Evolutionary conservation across 1,140 invertebrate genomes (phyloP).

Genomic region (Chymomyza costata): DNA sequence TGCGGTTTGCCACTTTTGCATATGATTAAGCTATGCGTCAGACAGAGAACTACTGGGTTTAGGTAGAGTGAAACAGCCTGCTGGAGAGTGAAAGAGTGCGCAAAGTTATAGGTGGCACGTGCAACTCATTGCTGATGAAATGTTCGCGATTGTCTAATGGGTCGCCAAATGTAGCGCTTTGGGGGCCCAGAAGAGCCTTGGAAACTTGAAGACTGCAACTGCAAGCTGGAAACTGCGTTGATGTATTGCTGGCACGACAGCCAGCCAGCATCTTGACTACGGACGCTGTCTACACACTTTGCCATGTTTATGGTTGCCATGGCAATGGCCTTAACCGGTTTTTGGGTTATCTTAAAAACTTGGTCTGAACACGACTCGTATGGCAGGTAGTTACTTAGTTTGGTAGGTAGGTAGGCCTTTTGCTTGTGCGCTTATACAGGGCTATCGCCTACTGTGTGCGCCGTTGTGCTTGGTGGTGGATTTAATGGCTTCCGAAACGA

Average conservation of each 20-base stretch:
- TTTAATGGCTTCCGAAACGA: conserved; percentile 75
- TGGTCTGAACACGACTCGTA: not conserved
- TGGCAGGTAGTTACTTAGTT: conserved; percentile 2
- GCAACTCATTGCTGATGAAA: conserved; percentile 42
- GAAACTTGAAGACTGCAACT: too few relatives aligned
- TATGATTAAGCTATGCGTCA: conserved; percentile 47
- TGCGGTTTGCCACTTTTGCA: conserved; percentile 63
- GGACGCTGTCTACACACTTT: conserved; percentile 4
- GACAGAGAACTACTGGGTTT: not conserved
- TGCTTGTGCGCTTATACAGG: too few relatives aligned
- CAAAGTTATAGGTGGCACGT: conserved; percentile 24
- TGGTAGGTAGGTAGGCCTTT: conserved; percentile 46
- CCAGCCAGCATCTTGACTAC: not conserved
- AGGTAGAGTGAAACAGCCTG: not conserved
- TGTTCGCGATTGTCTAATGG: conserved; percentile 64
- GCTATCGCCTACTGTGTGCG: conserved; percentile 31
- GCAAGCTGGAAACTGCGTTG: conserved; percentile 36
- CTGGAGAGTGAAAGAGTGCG: conserved; percentile 14
- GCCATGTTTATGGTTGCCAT: conserved; percentile 58
- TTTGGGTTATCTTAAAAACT: conserved; percentile 44
- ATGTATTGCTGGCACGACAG: conserved; percentile 48
- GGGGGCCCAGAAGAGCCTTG: not conserved
- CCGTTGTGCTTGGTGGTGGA: conserved; percentile 47
- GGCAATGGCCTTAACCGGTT: conserved; percentile 58
- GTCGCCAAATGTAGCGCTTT: conserved; percentile 51